These are phyloP conservation scores for Bolinopsis microptera DNA, from an alignment of 37 sponge, comb jelly and placozoan species.

Conservation along the genomic window DNA sequence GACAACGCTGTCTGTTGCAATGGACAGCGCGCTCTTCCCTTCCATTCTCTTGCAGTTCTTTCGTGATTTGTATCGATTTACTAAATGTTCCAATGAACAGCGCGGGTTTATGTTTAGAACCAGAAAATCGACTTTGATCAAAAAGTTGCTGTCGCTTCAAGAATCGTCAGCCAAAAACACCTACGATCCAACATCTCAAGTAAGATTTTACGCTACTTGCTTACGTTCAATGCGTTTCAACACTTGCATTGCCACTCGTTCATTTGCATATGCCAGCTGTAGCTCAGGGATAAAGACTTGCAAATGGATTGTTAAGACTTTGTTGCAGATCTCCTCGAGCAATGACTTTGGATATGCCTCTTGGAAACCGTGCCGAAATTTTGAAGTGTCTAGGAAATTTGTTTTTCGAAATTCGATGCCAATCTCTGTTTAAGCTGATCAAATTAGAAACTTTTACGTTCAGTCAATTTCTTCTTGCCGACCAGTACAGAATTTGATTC, in stretches of 20 bases:
- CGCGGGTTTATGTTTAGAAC: constrained; percentile 26
- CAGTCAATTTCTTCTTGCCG: not conserved
- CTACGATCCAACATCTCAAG: constrained; percentile 6
- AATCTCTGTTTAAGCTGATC: not conserved
- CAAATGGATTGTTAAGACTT: not conserved
- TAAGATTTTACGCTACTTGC: not conserved
- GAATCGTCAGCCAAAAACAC: constrained; percentile 46
- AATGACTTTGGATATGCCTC: not conserved
- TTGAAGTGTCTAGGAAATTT: not conserved
- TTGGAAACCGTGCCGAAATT: not conserved
- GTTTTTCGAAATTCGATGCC: not conserved
- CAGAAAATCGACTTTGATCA: constrained; percentile 45
- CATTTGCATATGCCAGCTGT: not conserved
- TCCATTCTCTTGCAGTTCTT: constrained; percentile 40
- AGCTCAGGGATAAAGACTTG: not conserved
- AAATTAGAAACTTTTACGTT: not conserved
- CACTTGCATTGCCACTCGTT: not conserved
- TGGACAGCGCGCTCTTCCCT: constrained; percentile 40
- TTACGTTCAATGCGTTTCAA: not conserved
- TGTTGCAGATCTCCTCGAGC: not conserved
- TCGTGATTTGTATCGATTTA: constrained; percentile 39
- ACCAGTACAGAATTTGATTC: not conserved
- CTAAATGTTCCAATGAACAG: constrained; percentile 5
- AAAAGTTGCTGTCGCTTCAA: constrained; percentile 40
- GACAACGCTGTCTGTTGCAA: constrained; percentile 35